Evolutionary conservation across 2,797 vertebrate species (phyloP).

Genomic region (Accipiter superciliosus): DNA sequence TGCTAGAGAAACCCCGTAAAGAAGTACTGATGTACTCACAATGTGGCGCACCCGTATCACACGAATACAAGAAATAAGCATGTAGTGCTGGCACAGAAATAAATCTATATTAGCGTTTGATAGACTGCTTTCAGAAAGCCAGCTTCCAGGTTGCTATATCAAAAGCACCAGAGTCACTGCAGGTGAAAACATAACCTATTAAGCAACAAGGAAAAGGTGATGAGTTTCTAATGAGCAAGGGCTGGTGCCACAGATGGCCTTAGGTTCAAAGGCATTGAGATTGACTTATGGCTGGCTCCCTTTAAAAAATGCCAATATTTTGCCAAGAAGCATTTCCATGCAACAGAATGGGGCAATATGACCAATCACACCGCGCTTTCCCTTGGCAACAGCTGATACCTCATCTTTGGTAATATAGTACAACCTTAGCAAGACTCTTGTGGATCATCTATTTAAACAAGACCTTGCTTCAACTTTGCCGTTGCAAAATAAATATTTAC

Average conservation of each 20-base stretch:
- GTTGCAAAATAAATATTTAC: not conserved
- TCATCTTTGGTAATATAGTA: not conserved
- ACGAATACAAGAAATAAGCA: not conserved
- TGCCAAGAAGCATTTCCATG: not conserved
- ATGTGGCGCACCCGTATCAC: accelerated
- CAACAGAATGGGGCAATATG: not conserved
- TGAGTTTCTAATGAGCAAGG: not conserved
- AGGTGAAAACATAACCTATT: not conserved
- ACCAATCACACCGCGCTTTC: not conserved
- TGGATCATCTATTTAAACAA: not conserved
- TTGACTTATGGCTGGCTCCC: not conserved
- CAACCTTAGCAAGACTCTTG: not conserved
- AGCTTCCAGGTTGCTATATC: not conserved
- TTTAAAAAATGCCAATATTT: not conserved
- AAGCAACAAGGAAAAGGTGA: not conserved
- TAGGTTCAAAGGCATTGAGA: not conserved
- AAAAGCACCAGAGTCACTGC: not conserved
- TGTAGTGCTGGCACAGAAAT: not conserved
- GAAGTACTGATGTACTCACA: not conserved
- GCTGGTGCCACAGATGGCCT: not conserved
- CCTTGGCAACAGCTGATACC: not conserved
- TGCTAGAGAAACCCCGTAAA: not conserved
- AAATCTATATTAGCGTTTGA: not conserved
- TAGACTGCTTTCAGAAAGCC: not conserved
- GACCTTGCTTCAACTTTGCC: not conserved